Percentiles rank a stretch among this genome's conserved stretches.
These are phyloP conservation scores for Dynastes grantii DNA, from an alignment of 2,888 invertebrate species.

Conservation along the genomic window DNA sequence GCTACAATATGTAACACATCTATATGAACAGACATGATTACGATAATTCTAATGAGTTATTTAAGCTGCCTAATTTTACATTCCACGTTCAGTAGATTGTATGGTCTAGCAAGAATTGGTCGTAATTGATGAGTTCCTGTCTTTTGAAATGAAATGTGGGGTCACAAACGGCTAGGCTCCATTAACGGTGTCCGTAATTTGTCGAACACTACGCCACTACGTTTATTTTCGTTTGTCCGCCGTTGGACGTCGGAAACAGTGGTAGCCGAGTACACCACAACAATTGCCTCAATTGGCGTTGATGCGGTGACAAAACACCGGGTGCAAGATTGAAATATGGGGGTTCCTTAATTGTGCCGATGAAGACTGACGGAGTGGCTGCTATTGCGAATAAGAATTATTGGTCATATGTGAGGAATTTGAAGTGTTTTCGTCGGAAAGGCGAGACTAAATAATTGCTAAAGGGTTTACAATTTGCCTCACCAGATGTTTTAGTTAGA, in stretches of 20 bases:
- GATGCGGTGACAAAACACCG: constrained; percentile 2
- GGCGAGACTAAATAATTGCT: too few relatives aligned
- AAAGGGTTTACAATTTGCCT: too few relatives aligned
- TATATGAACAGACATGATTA: too few relatives aligned
- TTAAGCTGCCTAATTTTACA: too few relatives aligned
- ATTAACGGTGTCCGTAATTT: neutral
- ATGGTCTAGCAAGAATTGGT: constrained; percentile 4
- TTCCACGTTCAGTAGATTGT: neutral
- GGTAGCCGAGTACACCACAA: neutral
- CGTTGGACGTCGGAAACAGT: too few relatives aligned
- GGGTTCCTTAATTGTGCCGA: neutral
- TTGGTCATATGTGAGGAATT: too few relatives aligned
- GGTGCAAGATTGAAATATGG: neutral
- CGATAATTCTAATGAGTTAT: too few relatives aligned
- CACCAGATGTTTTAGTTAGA: too few relatives aligned
- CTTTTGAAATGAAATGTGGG: constrained; percentile 11
- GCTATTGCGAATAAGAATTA: neutral
- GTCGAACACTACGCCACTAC: too few relatives aligned
- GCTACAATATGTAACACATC: too few relatives aligned
- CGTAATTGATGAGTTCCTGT: constrained; percentile 15
- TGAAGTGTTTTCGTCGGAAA: too few relatives aligned
- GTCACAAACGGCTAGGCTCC: constrained; percentile 9
- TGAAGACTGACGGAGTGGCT: neutral
- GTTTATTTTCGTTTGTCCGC: too few relatives aligned
- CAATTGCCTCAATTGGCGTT: constrained; percentile 12